Evolutionary conservation across 2,888 invertebrate genomes (phyloP), one percentile per base, ranked within the genome.

Genomic region (Nectonema munidae): DNA sequence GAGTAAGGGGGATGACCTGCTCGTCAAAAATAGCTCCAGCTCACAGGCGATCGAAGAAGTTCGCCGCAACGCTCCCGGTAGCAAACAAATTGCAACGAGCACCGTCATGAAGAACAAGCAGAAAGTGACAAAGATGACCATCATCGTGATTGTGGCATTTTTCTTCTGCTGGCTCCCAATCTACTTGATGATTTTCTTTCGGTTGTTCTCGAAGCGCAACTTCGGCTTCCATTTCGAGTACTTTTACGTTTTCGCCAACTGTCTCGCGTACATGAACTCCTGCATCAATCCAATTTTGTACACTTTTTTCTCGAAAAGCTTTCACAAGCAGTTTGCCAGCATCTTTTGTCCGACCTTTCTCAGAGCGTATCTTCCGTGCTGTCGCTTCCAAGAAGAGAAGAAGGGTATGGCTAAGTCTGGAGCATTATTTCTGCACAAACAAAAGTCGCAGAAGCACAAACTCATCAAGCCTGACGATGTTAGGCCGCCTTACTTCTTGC

Each of bases 271-370:
- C 56, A 73, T 70, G 61, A 79, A 76, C 61, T 72, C 72, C 50
- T 79, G 77, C 54, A 69, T 79, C 49, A 77, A 79, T 57, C 77
- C 77, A 0, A 69, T 79, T 45, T 64, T 79, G 37, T 79, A 79
- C 57, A 76, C 77, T 4, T 77, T 77, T 56, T 62, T 77, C 25
- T 76, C 75, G 2, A 76, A 77, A 49, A 76, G 76, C 58, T 77
- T 79, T 58, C 65, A 76, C 46, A 68, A 74, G 50, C 75, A 74
- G 17, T 77, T 77, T 54, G 63, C 49, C 17, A 53, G 53, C 40
- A 45, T 59, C 13, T 44, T 56, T 9, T 49, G 35, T 19, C 35
- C 35, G 5, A 9, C 19, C 6, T 19, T 34, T n/a, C n/a, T n/a
- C n/a, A n/a, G n/a, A n/a, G n/a, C n/a, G n/a, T n/a, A n/a, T n/a